Percentiles rank a stretch among this genome's conserved stretches.
Evolutionary conservation across 2,888 invertebrate species (phyloP).

Genomic region (Campaea margaritaria): DNA sequence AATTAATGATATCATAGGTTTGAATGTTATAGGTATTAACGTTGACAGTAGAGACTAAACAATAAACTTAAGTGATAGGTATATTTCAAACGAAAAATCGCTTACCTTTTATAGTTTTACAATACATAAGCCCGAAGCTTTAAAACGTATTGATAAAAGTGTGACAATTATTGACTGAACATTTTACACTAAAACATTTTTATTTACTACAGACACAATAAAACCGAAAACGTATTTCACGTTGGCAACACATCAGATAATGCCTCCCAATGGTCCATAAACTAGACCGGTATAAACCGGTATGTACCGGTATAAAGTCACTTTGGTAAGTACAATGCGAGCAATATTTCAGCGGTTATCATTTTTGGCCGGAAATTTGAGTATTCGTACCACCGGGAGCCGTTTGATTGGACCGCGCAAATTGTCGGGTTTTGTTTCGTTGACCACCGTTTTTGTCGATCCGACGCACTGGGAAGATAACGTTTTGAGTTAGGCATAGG

Average conservation of each 20-base stretch:
- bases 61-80: too few relatives aligned
- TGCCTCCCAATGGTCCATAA: constrained; percentile 63
- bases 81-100: too few relatives aligned
- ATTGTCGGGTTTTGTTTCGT: constrained; percentile 58
- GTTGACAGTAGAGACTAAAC: too few relatives aligned
- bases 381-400: constrained; percentile 62
- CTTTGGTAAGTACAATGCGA: constrained; percentile 60
- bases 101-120: background rate
- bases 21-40: too few relatives aligned
- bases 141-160: constrained; percentile 17
- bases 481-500: background rate
- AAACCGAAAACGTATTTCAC: constrained; percentile 53
- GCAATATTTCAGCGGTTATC: constrained; percentile 70
- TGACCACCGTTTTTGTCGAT: constrained; percentile 51
- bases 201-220: constrained; percentile 37
- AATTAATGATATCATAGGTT: too few relatives aligned
- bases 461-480: constrained; percentile 19
- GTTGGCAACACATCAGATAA: constrained; percentile 61
- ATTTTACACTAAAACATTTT: constrained; percentile 29
- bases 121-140: background rate
- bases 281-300: constrained; percentile 46
- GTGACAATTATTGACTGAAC: constrained; percentile 1
- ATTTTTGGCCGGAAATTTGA: constrained; percentile 72
- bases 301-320: constrained; percentile 54
- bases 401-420: constrained; percentile 67